phyloP scores from a whole-genome alignment of 2,113 vertebrate species.

The Oceanodroma tethys region DNA sequence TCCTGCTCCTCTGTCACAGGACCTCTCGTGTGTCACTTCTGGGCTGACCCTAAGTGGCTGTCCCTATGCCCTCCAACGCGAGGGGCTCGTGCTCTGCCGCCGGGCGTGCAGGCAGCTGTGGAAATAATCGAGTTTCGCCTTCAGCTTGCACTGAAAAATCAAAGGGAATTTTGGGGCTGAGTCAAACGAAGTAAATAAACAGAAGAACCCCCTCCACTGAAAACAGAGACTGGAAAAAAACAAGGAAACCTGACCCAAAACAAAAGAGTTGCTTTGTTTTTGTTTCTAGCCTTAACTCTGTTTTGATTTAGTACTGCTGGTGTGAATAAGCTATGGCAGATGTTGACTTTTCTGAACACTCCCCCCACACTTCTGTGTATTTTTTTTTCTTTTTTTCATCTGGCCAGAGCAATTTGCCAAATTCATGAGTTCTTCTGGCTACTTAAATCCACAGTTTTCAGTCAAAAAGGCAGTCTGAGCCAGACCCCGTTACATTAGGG shows the following conservation, averaged over 20 bases:
- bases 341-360: background rate
- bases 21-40: background rate
- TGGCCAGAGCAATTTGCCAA: background rate
- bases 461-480: background rate
- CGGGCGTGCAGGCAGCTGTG: background rate
- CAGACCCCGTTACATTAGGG: fast-evolving
- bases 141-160: background rate
- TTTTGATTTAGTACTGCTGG: constrained; percentile 18
- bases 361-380: background rate
- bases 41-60: background rate
- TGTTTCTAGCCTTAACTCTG: constrained; percentile 9
- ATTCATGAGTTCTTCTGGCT: background rate
- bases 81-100: background rate
- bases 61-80: background rate
- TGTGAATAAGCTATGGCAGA: constrained; percentile 24
- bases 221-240: background rate
- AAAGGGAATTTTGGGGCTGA: background rate
- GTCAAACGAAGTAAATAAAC: background rate
- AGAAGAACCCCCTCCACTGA: background rate
- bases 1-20: background rate
- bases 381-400: background rate
- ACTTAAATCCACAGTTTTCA: background rate
- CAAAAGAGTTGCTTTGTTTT: constrained; percentile 1
- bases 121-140: background rate
- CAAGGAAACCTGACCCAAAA: background rate